A percentile compares a stretch with the other conserved stretches of the same genome.
Conservation (phyloP, 2,888 invertebrate genomes). For the Lithophane semibrunnea region DNA sequence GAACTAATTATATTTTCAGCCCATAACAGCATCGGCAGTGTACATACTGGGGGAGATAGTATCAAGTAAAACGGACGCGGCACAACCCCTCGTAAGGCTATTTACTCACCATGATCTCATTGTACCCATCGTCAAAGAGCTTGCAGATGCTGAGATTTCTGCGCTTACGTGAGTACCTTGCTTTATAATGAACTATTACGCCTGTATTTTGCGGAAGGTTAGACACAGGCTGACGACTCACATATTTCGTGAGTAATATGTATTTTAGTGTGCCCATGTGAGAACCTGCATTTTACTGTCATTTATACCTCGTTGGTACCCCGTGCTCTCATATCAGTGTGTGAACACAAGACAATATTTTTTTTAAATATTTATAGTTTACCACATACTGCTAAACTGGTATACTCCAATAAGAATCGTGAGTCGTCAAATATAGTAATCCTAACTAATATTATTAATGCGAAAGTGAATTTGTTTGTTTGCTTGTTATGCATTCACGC, state of each 20-base stretch:
- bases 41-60: constrained; percentile 96
- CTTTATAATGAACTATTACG: not conserved
- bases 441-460: too few relatives aligned
- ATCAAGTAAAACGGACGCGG: constrained; percentile 96
- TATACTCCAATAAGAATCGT: not conserved
- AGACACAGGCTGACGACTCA: not conserved
- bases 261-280: too few relatives aligned
- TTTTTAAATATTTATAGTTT: not conserved
- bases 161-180: constrained; percentile 93
- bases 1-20: constrained; percentile 85
- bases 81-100: constrained; percentile 96
- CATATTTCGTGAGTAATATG: not conserved
- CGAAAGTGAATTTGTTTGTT: too few relatives aligned
- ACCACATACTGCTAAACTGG: not conserved
- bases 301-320: not conserved
- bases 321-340: not conserved
- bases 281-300: not conserved
- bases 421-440: not conserved
- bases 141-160: constrained; percentile 97
- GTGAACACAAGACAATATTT: not conserved
- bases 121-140: constrained; percentile 95
- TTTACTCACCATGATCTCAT: constrained; percentile 96
- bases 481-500: too few relatives aligned
- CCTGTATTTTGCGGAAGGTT: not conserved
- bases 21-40: constrained; percentile 95